phyloP scores from a whole-genome alignment of 2,113 vertebrate genomes.

The Daubentonia madagascariensis region DNA sequence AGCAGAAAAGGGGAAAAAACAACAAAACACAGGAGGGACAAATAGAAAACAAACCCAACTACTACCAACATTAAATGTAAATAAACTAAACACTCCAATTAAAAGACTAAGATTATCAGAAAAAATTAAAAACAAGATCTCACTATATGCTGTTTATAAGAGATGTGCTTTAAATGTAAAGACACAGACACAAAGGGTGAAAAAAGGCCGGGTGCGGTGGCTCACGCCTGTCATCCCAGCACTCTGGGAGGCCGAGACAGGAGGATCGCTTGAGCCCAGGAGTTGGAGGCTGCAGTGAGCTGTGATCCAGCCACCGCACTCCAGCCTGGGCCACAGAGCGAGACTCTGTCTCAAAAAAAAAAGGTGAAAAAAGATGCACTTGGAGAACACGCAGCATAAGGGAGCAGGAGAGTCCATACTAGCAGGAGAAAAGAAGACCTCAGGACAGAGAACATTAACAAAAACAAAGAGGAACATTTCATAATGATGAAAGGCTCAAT shows the following conservation, averaged over 20 bases:
- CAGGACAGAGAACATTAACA: conserved; percentile 23
- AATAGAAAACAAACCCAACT: neutral
- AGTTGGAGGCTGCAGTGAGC: neutral
- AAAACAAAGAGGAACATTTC: neutral
- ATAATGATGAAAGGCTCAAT: neutral
- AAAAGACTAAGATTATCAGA: neutral
- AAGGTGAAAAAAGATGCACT: neutral
- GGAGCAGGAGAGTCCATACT: neutral
- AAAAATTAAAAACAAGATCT: conserved; percentile 1
- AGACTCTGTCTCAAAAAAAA: neutral
- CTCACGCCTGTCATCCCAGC: neutral
- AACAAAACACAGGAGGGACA: neutral
- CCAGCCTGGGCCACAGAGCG: neutral
- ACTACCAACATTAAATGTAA: neutral
- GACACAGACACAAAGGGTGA: neutral
- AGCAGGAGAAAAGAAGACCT: neutral
- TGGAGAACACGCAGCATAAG: neutral
- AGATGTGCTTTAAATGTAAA: neutral
- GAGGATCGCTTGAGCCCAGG: neutral
- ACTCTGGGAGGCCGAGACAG: neutral
- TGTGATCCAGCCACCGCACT: neutral
- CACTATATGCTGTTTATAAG: neutral
- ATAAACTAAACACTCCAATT: neutral
- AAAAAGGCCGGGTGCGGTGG: neutral
- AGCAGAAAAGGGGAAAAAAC: neutral